phyloP scores from a whole-genome alignment of 2,797 vertebrate genomes.

The Cryptoblepharus egeriae region DNA sequence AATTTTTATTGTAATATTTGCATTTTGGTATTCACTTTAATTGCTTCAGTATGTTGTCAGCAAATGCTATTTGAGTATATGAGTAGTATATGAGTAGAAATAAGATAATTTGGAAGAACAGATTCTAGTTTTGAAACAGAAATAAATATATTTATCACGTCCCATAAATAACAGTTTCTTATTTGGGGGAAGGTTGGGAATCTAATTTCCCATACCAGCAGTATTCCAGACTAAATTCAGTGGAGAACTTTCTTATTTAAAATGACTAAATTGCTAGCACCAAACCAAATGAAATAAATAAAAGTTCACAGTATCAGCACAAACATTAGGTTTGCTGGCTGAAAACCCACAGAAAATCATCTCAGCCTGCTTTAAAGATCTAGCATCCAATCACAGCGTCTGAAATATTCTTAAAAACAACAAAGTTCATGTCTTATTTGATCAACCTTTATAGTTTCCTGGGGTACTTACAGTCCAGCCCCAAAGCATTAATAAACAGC shows the following conservation, averaged over 20 bases:
- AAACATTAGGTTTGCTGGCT: conserved; percentile 23
- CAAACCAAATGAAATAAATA: conserved; percentile 64
- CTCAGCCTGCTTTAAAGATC: conserved; percentile 33
- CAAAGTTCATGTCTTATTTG: conserved; percentile 51
- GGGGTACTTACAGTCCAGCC: conserved; percentile 40
- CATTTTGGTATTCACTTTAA: conserved; percentile 76
- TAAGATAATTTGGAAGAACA: conserved; percentile 71
- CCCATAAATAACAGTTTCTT: conserved; percentile 77
- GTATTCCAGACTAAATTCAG: conserved; percentile 66
- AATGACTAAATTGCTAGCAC: conserved; percentile 61
- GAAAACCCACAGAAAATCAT: conserved; percentile 15
- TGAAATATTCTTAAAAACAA: conserved; percentile 49
- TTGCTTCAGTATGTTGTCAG: conserved; percentile 73
- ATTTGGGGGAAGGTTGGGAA: conserved; percentile 63
- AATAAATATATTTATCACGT: conserved; percentile 75
- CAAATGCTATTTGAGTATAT: conserved; percentile 79
- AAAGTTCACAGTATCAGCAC: conserved; percentile 31
- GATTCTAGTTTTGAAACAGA: conserved; percentile 72
- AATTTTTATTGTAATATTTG: conserved; percentile 71
- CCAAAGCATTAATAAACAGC: conserved; percentile 64
- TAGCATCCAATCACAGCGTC: conserved; percentile 52
- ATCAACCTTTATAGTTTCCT: conserved; percentile 48
- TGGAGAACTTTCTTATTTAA: conserved; percentile 60
- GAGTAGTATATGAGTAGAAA: conserved; percentile 68
- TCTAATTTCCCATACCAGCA: conserved; percentile 68